Evolutionary conservation across 2,797 vertebrate species (phyloP), one percentile per base, ranked within the genome.

Genomic region (Dryobates pubescens): DNA sequence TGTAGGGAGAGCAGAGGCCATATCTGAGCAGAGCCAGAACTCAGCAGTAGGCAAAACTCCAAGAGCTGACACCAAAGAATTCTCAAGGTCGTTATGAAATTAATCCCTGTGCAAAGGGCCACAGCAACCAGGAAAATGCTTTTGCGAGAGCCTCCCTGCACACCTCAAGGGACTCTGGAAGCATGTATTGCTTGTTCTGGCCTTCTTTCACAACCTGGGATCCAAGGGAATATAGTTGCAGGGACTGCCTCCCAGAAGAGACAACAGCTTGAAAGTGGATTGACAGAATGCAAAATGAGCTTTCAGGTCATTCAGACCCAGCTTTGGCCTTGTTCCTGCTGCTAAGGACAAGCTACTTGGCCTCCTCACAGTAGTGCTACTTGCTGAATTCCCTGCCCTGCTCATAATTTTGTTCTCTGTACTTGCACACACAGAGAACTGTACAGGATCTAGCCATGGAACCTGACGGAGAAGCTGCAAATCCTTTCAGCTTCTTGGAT

Each of bases 71-170:
- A 87, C 1, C 3, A 78, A 89, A 79, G 56, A 65, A 89, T 8
- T 75, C 51, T 89, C 75, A 77, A 78, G 67, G 57, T 92, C 63
- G 74, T 76, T 32, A 2, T 78, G 91, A 96, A 87, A 84, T 85
- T 47, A 90, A 87, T 91, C 47, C 54, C 56, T 75, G 29, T 19
- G 53, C 2, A 12, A 80, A 82, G 38, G 38, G 67, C 53, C 57
- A 67, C 82, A 34, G 36, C 59, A 92, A 69, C 17, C 9, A 65
- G 49, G 58, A 45, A 73, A 81, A 75, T 38, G 29, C 18, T 81
- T 92, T 63, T 65, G 78, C 0, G 2, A 78, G 32, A 72, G 18
- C 34, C 53, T 89, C 70, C 45, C 70, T 68, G 59, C 23, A 84
- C 41, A 29, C 43, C 32, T 73, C 2, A 3, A 63, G 63, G 75